Evolutionary conservation across 2,888 invertebrate genomes (phyloP).

Genomic region (Apotomis capreana): DNA sequence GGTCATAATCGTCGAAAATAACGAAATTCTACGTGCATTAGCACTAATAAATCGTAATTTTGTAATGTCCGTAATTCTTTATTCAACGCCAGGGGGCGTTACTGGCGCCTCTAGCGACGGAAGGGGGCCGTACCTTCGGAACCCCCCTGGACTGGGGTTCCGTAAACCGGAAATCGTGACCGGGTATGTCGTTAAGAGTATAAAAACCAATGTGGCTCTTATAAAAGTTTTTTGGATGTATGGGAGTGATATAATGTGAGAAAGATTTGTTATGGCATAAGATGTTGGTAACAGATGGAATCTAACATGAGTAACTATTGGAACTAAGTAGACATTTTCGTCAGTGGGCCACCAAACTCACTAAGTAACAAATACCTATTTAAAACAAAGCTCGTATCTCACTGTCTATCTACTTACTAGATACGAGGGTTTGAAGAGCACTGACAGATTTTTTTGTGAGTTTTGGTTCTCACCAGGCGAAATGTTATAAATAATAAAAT

Average conservation of each 20-base stretch:
- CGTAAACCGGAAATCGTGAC: constrained; percentile 38
- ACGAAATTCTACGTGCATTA: constrained; percentile 30
- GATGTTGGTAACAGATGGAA: no score
- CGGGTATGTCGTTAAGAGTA: constrained; percentile 30
- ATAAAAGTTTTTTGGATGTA: constrained; percentile 2
- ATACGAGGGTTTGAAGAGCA: no score
- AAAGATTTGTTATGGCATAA: no score
- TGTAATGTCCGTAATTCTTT: constrained; percentile 36
- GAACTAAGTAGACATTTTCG: no score
- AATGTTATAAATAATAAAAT: no score
- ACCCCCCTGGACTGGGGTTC: constrained; percentile 34
- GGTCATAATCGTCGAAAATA: constrained; percentile 16
- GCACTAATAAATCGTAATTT: constrained; percentile 36
- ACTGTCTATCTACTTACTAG: no score
- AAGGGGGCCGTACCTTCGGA: constrained; percentile 35
- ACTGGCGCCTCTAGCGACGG: constrained; percentile 33
- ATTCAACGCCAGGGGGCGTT: constrained; percentile 37
- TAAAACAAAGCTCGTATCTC: no score
- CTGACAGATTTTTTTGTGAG: no score
- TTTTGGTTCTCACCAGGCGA: no score
- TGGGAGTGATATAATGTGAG: background rate
- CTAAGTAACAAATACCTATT: no score
- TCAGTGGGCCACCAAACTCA: no score
- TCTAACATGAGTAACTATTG: no score
- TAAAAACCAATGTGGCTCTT: constrained; percentile 10